Evolutionary conservation across 2,113 vertebrate species (phyloP), one percentile per base, ranked within the genome.

Genomic region (Cinclus cinclus): DNA sequence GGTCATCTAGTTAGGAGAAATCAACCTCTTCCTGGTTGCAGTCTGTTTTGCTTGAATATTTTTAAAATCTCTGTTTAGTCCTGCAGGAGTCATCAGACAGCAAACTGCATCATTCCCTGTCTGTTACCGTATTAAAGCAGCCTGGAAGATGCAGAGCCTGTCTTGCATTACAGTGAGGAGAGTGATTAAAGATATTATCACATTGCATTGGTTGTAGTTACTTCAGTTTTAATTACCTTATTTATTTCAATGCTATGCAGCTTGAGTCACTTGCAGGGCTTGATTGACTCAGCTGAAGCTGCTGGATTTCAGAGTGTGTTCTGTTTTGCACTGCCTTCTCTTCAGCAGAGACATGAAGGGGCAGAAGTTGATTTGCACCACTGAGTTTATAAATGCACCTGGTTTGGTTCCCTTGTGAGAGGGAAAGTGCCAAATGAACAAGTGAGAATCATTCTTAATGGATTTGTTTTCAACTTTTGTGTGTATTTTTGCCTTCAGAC

Each of bases 401-500:
- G 60, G 7, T 46, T 81, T 89, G 23, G 30, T 89, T 94, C 33
- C 10, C 17, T 20, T 56, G 13, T 49, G 23, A 63, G 10, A 67
- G 39, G 56, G 35, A 86, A 62, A 23, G 21, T 87, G 50, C 28
- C n/a, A 79, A 39, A n/a, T 59, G 46, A 68, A 69, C 18, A n/a
- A 49, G 19, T 49, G 37, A 83, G 44, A 58, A 44, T 86, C 2
- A 8, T 80, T 89, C 22, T 18, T 64, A 62, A 10, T 44, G 27
- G 1, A 0, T 25, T 74, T n/a, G 24, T 2, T 55, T 67, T 75
- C 55, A 19, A 39, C 31, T 37, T 60, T n/a, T 67, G 28, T 30
- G 6, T 55, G 27, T 47, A 23, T 86, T 94, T 95, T 70, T 92
- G 10, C 56, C 42, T 41, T 53, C 79, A 99, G 99, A 59, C 87